Conservation (phyloP, 1,140 invertebrate genomes). For the Drepana arcuata region DNA sequence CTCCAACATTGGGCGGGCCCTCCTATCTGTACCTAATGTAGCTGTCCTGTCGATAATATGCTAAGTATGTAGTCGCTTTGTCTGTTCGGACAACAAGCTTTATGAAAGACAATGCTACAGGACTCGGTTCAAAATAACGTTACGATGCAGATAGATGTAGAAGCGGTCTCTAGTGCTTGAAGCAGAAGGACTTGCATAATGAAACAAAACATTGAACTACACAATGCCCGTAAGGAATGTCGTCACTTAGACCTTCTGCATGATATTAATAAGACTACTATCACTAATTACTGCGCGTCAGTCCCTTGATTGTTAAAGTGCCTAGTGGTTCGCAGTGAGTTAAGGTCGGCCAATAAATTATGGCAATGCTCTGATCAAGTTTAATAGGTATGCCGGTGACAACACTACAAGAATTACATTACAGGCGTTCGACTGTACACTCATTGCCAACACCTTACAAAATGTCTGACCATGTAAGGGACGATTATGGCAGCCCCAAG, state of each 20-base stretch:
- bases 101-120: neutral
- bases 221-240: neutral
- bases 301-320: too few relatives aligned
- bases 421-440: neutral
- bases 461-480: neutral
- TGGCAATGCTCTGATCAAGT: neutral
- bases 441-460: neutral
- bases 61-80: neutral
- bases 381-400: neutral
- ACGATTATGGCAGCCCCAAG: neutral
- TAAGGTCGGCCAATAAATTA: neutral
- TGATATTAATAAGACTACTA: neutral
- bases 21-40: neutral
- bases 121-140: neutral
- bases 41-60: neutral
- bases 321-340: neutral
- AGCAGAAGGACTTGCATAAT: too few relatives aligned
- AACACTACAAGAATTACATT: neutral
- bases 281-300: too few relatives aligned
- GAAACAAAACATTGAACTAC: neutral
- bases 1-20: slow-evolving; percentile 4
- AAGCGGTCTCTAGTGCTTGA: too few relatives aligned
- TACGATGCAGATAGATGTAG: neutral
- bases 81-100: neutral
- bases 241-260: neutral